Conservation (phyloP, 92 coral and sea anemone species). For the Zoanthus gigantus region DNA sequence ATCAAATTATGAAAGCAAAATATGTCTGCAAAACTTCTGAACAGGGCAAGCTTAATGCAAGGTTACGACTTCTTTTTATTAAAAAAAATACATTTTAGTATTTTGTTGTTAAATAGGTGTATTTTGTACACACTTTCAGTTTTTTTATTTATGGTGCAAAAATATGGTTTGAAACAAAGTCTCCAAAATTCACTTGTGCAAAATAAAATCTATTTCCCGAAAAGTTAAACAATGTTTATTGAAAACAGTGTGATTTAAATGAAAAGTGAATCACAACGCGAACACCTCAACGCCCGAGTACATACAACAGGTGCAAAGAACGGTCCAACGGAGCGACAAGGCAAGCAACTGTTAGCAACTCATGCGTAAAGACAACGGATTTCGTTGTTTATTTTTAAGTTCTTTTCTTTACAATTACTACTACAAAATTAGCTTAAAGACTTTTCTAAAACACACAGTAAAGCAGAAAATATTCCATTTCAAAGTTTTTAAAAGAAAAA, state of each 20-base stretch:
- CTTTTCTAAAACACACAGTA: neutral
- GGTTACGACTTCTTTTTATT: neutral
- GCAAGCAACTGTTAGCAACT: neutral
- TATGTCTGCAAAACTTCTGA: neutral
- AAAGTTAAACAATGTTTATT: constrained; percentile 21
- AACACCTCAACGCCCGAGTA: neutral
- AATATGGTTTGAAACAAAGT: neutral
- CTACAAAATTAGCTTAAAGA: too few species aligned
- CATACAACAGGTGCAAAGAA: constrained; percentile 6
- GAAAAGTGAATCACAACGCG: neutral
- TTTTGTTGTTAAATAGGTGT: neutral
- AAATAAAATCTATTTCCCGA: constrained; percentile 3
- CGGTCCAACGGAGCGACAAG: neutral
- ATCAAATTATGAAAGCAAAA: too few species aligned
- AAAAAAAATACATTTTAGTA: neutral
- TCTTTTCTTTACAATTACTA: neutral
- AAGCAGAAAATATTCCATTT: too few species aligned
- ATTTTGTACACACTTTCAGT: neutral
- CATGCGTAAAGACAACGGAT: constrained; percentile 26
- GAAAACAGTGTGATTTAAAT: constrained; percentile 18
- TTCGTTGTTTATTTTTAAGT: neutral
- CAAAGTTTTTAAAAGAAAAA: too few species aligned
- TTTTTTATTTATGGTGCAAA: neutral
- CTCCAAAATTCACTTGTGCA: constrained; percentile 18
- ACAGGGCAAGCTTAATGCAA: neutral